Evolutionary conservation across 2,797 vertebrate genomes (phyloP).

Genomic region (Tokudaia tokunoshimensis): DNA sequence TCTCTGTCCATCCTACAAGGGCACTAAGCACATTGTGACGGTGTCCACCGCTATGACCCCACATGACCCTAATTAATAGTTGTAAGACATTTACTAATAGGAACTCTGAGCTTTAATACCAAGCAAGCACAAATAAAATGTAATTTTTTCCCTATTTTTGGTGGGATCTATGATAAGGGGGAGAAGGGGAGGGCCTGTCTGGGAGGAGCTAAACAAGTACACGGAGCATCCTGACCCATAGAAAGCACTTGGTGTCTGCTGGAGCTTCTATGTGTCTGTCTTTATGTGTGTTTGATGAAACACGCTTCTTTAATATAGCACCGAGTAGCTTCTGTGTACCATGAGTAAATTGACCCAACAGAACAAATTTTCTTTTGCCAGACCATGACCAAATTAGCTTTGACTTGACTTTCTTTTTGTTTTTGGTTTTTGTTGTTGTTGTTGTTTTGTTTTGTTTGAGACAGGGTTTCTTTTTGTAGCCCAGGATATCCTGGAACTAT

Average conservation of each 20-base stretch:
- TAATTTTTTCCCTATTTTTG: neutral
- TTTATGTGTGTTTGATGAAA: neutral
- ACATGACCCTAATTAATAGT: neutral
- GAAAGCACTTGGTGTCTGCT: neutral
- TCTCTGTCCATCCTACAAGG: neutral
- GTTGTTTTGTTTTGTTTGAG: neutral
- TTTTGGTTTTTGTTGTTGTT: neutral
- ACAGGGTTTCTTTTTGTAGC: neutral
- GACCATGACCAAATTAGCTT: conserved; percentile 9
- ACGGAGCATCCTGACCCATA: neutral
- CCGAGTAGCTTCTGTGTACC: conserved; percentile 27
- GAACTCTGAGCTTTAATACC: neutral
- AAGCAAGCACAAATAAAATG: conserved; percentile 11
- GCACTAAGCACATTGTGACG: neutral
- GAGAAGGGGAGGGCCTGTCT: neutral
- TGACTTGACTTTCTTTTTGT: neutral
- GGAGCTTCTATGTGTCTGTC: conserved; percentile 38
- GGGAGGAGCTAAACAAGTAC: neutral
- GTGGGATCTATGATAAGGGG: neutral
- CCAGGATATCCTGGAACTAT: neutral
- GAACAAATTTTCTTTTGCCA: conserved; percentile 2
- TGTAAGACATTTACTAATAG: neutral
- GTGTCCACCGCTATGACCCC: neutral
- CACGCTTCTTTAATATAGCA: neutral
- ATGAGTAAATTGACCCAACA: conserved; percentile 16